These are phyloP conservation scores for Halichondria panicea DNA, from an alignment of 37 sponge, comb jelly and placozoan species.

Conservation along the genomic window DNA sequence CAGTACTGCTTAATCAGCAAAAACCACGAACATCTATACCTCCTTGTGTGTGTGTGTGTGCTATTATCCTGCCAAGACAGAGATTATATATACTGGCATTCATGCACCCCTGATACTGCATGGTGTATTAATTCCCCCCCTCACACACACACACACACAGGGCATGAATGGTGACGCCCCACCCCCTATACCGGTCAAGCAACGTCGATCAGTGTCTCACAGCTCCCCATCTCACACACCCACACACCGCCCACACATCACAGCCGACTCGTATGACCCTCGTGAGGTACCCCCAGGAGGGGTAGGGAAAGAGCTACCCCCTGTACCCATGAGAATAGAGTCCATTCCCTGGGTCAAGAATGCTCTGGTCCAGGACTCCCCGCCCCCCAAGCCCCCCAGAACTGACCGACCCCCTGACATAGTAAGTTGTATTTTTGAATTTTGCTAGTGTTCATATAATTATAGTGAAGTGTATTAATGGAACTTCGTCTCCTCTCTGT, in stretches of 20 bases:
- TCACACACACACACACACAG: background rate
- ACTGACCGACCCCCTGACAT: conserved; percentile 15
- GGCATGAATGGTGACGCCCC: conserved; percentile 10
- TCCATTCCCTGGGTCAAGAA: conserved; percentile 45
- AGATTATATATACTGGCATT: background rate
- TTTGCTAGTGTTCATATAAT: background rate
- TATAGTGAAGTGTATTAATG: background rate
- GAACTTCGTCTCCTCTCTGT: background rate
- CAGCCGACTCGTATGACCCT: background rate
- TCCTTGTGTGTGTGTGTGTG: too few species aligned
- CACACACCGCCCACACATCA: background rate
- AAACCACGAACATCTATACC: too few species aligned
- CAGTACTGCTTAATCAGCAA: too few species aligned
- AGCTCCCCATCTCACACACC: background rate
- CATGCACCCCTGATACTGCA: background rate
- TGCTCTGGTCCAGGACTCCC: conserved; percentile 19
- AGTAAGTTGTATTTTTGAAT: background rate
- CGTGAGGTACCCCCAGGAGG: background rate
- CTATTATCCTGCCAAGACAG: too few species aligned
- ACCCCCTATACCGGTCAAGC: conserved; percentile 49
- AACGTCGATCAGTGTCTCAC: background rate
- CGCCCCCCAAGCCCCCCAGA: conserved; percentile 59
- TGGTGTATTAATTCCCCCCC: background rate
- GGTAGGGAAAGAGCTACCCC: conserved; percentile 13
- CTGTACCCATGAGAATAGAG: conserved; percentile 57